phyloP scores from a whole-genome alignment of 2,113 vertebrate genomes.

The Brachirus orientalis region DNA sequence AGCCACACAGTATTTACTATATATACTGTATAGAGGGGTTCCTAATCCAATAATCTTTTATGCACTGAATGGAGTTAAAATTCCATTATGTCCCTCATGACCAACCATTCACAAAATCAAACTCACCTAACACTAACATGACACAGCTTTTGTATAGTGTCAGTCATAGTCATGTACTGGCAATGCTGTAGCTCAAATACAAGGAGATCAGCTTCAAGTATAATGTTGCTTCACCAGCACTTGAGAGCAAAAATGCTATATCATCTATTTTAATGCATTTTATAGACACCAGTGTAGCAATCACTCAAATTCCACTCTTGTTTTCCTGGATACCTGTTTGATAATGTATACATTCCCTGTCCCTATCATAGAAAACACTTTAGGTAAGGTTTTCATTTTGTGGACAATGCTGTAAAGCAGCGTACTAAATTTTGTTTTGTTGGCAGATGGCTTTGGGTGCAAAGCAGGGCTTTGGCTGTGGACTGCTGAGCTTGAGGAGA shows the following conservation, averaged over 20 bases:
- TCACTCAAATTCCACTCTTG: background rate
- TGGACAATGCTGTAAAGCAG: background rate
- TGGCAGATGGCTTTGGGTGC: constrained; percentile 38
- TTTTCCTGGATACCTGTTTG: background rate
- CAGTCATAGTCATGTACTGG: background rate
- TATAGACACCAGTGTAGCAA: too few species aligned
- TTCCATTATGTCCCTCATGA: too few species aligned
- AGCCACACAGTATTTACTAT: constrained; percentile 41
- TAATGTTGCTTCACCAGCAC: background rate
- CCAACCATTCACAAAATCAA: too few species aligned
- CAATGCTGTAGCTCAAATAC: background rate
- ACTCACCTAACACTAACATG: too few species aligned
- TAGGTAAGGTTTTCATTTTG: background rate
- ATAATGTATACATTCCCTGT: background rate
- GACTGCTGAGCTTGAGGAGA: constrained; percentile 63
- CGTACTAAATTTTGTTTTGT: constrained; percentile 21
- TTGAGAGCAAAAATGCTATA: background rate
- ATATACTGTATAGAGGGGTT: constrained; percentile 32
- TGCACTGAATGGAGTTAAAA: background rate
- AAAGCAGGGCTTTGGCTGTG: constrained; percentile 51
- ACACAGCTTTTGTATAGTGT: background rate
- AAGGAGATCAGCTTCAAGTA: background rate
- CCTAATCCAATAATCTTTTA: constrained; percentile 27
- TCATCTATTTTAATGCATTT: background rate
- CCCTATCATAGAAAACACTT: background rate